Conservation (phyloP, 2,797 vertebrate genomes). For the Bryconaethiops microstoma region DNA sequence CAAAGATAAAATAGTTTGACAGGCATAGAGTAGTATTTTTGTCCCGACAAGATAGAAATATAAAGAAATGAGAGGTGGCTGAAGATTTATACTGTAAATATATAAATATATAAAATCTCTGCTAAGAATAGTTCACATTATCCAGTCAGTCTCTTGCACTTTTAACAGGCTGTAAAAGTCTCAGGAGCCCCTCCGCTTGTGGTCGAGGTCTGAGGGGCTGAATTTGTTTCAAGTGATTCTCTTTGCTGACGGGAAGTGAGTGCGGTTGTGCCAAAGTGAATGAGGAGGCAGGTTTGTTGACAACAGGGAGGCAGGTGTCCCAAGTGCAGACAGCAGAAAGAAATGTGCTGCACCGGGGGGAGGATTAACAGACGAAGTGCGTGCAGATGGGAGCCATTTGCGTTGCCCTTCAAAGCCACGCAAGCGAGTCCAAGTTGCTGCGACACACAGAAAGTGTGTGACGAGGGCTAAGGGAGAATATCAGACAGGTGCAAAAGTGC, state of each 20-base stretch:
- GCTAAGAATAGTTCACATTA: neutral
- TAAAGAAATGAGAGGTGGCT: too few relatives aligned
- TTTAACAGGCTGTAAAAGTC: conserved; percentile 7
- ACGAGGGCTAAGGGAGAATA: conserved; percentile 19
- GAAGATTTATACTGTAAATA: too few relatives aligned
- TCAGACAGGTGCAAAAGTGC: conserved; percentile 13
- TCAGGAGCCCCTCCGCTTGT: neutral
- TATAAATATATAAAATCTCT: too few relatives aligned
- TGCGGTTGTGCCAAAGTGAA: conserved; percentile 7
- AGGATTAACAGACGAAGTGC: neutral
- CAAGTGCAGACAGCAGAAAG: conserved; percentile 23
- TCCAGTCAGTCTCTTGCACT: neutral
- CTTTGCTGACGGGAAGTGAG: conserved; percentile 13
- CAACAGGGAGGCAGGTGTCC: conserved; percentile 43
- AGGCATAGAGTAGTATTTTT: too few relatives aligned
- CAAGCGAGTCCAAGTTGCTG: conserved; percentile 18
- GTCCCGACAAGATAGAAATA: too few relatives aligned
- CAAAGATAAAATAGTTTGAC: too few relatives aligned
- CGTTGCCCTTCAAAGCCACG: conserved; percentile 20
- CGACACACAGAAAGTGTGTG: conserved; percentile 22
- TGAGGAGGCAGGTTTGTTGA: conserved; percentile 32
- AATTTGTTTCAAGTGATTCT: conserved; percentile 8
- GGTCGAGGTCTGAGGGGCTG: neutral
- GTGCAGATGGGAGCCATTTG: conserved; percentile 25
- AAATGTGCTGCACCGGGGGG: conserved; percentile 27